Base-by-base conservation (phyloP, 2,888 invertebrate genomes). In the Auanema sp. region DNA sequence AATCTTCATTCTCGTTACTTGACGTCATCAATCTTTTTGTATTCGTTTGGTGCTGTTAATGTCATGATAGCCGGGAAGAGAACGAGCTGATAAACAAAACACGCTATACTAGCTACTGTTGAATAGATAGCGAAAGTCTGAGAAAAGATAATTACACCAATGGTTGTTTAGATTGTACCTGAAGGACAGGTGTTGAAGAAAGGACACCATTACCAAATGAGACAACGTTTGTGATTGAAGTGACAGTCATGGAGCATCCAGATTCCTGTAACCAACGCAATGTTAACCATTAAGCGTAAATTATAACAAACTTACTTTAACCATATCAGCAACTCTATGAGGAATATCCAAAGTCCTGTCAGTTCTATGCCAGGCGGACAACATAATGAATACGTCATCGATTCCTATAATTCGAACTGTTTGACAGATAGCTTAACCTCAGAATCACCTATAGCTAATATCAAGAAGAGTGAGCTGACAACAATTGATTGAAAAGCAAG, bases 161-260 rank as follows among this genome's bases (percentile, higher is more conserved):
- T 33, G 12, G 5, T 33, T 33, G 33, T 3, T 5, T 5, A 16
- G 24, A 21, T 23, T n/a, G 16, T 16, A 68, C 72, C 58, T 68
- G 70, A n/a, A 77, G 62, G 10, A 72, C 71, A 2, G 74, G 75
- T 0, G 77, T 77, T 4, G 77, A 69, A 3, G 77, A 77, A n/a
- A 75, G 60, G 6, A 76, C 72, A 10, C 77, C 77, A 58, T 76
- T 74, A 50, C 74, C 77, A 71, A 77, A 77, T 5, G 77, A 77
- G 23, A 77, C 66, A n/a, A 75, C 40, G 60, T 77, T 77, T 1
- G 77, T 77, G 41, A 76, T 60, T 0, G 77, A 72, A n/a, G 77
- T 77, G 3, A 77, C 74, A 14, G 75, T 77, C 75, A 77, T 77
- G 8, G 75, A 76, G 51, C 75, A 75, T n/a, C 75, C 75, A 0